Evolutionary conservation across 2,113 vertebrate species (phyloP).

Genomic region (Phylloscopus trochilus): DNA sequence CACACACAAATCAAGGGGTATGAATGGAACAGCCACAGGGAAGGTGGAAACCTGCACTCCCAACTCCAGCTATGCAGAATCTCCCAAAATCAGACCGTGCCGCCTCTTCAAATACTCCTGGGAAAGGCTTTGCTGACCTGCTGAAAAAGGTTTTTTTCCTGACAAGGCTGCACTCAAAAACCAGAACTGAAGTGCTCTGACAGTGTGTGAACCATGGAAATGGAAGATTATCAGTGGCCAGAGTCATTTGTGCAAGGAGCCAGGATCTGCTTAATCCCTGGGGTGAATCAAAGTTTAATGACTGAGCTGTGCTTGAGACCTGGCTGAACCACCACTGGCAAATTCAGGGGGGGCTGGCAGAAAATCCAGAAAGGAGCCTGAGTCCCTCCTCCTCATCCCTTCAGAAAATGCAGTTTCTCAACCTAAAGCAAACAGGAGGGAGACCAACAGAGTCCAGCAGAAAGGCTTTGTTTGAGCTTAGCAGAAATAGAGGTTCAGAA

Average conservation of each 20-base stretch:
- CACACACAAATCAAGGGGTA: background rate
- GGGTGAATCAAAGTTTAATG: conserved; percentile 33
- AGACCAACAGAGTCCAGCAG: background rate
- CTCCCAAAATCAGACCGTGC: background rate
- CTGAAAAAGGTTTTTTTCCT: background rate
- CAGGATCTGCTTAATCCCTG: background rate
- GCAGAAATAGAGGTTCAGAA: background rate
- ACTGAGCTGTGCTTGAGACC: background rate
- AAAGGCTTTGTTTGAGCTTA: background rate
- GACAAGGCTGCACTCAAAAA: background rate
- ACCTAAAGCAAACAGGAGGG: background rate
- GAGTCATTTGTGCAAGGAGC: background rate
- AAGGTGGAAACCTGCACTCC: background rate
- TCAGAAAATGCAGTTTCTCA: background rate
- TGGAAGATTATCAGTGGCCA: background rate
- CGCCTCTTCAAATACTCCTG: background rate
- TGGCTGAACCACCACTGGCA: background rate
- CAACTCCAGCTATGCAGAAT: background rate
- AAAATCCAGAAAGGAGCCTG: background rate
- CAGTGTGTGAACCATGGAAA: background rate
- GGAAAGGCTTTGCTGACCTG: background rate
- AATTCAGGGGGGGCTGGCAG: background rate
- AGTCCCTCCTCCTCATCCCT: background rate
- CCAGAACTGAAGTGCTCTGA: background rate
- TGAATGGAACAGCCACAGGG: rapidly evolving